phyloP scores from a whole-genome alignment of 2,113 vertebrate genomes.

The Bungarus multicinctus region DNA sequence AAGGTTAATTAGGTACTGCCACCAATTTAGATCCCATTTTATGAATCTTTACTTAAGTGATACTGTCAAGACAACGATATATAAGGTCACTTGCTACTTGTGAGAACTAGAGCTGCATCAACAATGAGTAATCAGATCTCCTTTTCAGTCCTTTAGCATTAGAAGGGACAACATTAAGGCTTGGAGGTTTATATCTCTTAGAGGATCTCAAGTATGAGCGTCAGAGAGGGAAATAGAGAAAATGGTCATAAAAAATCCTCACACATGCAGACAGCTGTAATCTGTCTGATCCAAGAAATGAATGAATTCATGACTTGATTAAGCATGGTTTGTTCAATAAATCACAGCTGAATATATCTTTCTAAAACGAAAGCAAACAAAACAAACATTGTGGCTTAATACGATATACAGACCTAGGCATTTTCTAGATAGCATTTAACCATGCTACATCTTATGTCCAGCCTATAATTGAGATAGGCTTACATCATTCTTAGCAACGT shows the following conservation, averaged over 20 bases:
- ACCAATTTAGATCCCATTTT: not conserved
- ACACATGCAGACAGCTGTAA: not conserved
- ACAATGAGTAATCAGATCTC: not conserved
- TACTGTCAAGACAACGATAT: not conserved
- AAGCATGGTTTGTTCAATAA: not conserved
- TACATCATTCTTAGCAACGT: not conserved
- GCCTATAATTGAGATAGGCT: not conserved
- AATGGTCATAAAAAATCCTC: not conserved
- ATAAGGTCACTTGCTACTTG: not conserved
- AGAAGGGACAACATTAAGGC: not conserved
- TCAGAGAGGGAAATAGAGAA: not conserved
- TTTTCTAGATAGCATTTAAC: not conserved
- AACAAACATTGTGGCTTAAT: not conserved
- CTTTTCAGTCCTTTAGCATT: not conserved
- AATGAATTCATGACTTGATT: not conserved
- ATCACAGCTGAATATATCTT: not conserved
- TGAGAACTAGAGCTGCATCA: not conserved
- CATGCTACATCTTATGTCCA: not conserved
- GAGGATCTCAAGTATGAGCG: not conserved
- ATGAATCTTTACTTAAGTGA: not conserved
- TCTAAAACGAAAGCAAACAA: not conserved
- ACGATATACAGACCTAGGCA: not conserved
- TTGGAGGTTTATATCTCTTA: not conserved
- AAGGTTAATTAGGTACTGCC: not conserved
- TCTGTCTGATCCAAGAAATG: not conserved